Evolutionary conservation across 2,888 invertebrate genomes (phyloP), one percentile per base, ranked within the genome.

Genomic region (Agrypnus murinus): DNA sequence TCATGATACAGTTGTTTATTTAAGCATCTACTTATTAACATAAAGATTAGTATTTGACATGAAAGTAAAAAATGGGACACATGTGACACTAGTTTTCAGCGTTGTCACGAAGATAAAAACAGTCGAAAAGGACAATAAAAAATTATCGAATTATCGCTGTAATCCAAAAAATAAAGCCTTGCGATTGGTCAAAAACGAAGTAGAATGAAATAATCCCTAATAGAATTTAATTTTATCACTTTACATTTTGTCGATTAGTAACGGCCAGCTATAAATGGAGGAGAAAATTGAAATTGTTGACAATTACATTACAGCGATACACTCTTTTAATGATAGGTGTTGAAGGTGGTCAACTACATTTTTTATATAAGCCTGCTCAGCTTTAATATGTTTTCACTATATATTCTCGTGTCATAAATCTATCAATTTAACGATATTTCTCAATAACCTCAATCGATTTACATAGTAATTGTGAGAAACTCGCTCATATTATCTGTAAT

Each of bases 401-500:
- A n/a, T n/a, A 69, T 25, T 63, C 72, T 68, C 50, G 67, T 62
- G 65, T 67, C 74, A 75, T 72, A 75, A 73, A 74, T 75, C 75
- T 71, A 73, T 74, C 75, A 73, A 70, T 74, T 73, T 75, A 74
- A 73, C 74, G 76, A 76, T 73, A 77, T 77, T 77, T 77, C 75
- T 74, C 76, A 75, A 77, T 77, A 77, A 74, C 74, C 67, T 58
- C 73, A 76, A 75, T 75, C 77, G 75, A 76, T 77, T 77, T 77
- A 73, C 75, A 76, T 76, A 74, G 73, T 76, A 74, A 77, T 74
- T 77, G 75, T 75, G 77, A 74, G 73, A 74, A 75, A 75, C 73
- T 74, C 66, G 71, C 58, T 71, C 71, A 69, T 69, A 71, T 74
- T 72, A 73, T 69, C 64, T 69, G 53, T 60, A 73, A 74, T 71